Evolutionary conservation across 2,113 vertebrate genomes (phyloP).

Genomic region (Mormoops blainvillei): DNA sequence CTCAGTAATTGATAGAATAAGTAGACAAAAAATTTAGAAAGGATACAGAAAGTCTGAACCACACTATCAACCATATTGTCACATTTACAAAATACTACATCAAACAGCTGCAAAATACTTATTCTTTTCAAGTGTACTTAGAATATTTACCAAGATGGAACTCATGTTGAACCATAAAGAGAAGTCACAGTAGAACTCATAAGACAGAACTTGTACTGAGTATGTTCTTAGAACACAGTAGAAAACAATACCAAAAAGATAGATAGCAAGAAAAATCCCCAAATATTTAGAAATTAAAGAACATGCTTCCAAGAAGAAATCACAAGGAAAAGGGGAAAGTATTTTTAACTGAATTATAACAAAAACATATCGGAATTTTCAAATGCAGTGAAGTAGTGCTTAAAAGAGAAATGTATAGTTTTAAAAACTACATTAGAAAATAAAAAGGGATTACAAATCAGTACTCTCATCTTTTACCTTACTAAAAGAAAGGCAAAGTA

Average conservation of each 20-base stretch:
- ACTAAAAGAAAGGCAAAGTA: background rate
- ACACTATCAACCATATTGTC: background rate
- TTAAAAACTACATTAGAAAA: background rate
- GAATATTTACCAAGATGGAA: conserved; percentile 17
- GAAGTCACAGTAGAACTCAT: background rate
- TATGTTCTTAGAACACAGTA: background rate
- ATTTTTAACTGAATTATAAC: background rate
- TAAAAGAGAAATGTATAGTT: background rate
- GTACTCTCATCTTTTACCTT: background rate
- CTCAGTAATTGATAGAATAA: background rate
- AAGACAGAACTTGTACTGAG: background rate
- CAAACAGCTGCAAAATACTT: background rate
- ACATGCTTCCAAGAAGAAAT: background rate
- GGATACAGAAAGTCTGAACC: background rate
- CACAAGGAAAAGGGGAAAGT: background rate
- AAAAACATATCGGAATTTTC: background rate
- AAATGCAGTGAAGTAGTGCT: background rate
- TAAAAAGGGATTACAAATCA: background rate
- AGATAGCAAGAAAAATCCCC: background rate
- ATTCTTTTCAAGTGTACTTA: background rate
- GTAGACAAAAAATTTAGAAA: background rate
- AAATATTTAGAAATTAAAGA: conserved; percentile 21
- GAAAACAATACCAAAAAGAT: background rate
- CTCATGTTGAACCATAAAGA: background rate
- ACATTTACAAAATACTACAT: background rate